phyloP scores from a whole-genome alignment of 2,888 invertebrate species.

The Ochropleura plecta region DNA sequence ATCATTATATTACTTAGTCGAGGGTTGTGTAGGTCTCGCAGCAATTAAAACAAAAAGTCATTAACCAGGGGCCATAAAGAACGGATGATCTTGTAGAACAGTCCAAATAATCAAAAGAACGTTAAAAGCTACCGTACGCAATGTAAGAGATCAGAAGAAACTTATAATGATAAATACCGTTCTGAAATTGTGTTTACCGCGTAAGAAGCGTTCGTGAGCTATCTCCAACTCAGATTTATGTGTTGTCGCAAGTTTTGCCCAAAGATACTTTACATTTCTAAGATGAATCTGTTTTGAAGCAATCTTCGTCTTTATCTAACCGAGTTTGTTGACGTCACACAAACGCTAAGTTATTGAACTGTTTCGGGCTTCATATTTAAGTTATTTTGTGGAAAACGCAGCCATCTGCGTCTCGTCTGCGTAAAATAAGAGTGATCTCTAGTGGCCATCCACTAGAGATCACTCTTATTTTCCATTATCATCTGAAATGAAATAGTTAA shows the following conservation, averaged over 20 bases:
- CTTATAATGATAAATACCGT: slow-evolving; percentile 31
- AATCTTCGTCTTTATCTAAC: slow-evolving; percentile 43
- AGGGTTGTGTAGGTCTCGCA: not conserved
- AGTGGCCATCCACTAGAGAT: no score
- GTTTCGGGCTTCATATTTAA: slow-evolving; percentile 1
- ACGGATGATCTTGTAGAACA: not conserved
- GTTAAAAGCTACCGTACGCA: not conserved
- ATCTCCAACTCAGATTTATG: slow-evolving; percentile 52
- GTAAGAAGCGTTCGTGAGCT: slow-evolving; percentile 32
- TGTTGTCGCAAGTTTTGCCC: slow-evolving; percentile 47
- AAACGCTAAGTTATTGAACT: slow-evolving; percentile 42
- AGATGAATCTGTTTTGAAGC: slow-evolving; percentile 48
- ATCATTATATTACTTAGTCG: not conserved
- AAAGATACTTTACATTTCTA: slow-evolving; percentile 37
- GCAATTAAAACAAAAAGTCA: slow-evolving; percentile 8
- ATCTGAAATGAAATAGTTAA: not conserved
- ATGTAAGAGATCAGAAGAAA: slow-evolving; percentile 20
- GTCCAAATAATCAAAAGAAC: slow-evolving; percentile 7
- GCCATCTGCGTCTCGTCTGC: no score
- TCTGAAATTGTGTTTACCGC: slow-evolving; percentile 43
- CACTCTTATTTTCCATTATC: slow-evolving; percentile 6
- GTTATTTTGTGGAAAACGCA: not conserved
- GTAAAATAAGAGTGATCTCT: no score
- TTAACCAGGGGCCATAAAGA: not conserved
- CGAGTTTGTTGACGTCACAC: slow-evolving; percentile 47